Conservation (phyloP, 1,140 invertebrate genomes). For the Polypedilum pembai region DNA sequence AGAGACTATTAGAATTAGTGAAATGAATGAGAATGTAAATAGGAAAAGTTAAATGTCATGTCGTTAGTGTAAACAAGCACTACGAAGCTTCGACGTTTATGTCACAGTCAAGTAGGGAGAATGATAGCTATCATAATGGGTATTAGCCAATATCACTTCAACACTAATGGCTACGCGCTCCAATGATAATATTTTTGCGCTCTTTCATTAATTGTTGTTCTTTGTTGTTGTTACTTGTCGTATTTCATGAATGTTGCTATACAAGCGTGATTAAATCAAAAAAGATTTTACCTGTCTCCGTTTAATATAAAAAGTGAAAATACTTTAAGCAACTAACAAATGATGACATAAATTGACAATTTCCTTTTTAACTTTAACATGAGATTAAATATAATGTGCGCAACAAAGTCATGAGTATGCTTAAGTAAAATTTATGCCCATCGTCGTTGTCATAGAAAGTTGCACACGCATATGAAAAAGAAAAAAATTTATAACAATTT, state of each 20-base stretch:
- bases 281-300: too few relatives aligned
- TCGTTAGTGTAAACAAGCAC: constrained; percentile 12
- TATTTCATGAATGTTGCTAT: too few relatives aligned
- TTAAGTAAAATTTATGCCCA: constrained; percentile 7
- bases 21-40: constrained; percentile 19
- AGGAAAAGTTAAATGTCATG: constrained; percentile 18
- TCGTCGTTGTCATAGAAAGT: background rate
- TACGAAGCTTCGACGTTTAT: constrained; percentile 17
- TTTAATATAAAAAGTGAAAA: too few relatives aligned
- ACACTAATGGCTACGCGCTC: too few relatives aligned
- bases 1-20: constrained; percentile 13
- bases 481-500: background rate
- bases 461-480: background rate
- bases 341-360: background rate
- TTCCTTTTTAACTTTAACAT: background rate
- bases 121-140: too few relatives aligned
- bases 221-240: too few relatives aligned
- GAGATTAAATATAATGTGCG: background rate
- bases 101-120: background rate
- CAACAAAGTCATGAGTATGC: background rate
- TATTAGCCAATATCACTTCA: too few relatives aligned
- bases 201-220: too few relatives aligned
- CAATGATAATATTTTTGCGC: too few relatives aligned
- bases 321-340: background rate
- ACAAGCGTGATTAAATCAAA: too few relatives aligned